These are phyloP conservation scores for Parapristionchus giblindavisi DNA, from an alignment of 2,888 invertebrate genomes.

Conservation along the genomic window DNA sequence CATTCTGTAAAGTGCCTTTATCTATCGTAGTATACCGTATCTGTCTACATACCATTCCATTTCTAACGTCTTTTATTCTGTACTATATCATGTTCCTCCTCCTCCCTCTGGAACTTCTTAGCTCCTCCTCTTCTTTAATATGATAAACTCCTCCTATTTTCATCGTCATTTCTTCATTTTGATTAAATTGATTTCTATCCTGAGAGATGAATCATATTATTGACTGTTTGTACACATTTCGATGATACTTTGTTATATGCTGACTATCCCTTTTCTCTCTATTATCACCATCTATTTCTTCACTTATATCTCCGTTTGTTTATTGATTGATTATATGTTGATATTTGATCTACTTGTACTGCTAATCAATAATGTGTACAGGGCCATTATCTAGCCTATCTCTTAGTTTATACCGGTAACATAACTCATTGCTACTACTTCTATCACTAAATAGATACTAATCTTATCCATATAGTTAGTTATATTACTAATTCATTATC, in stretches of 20 bases:
- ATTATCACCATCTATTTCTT: too few relatives aligned
- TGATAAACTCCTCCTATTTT: too few relatives aligned
- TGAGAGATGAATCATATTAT: not conserved
- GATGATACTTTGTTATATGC: not conserved
- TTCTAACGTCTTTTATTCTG: constrained; percentile 1
- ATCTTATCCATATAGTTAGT: too few relatives aligned
- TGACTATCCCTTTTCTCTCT: too few relatives aligned
- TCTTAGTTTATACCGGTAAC: constrained; percentile 8
- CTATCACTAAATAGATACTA: too few relatives aligned
- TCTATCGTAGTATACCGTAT: constrained; percentile 1
- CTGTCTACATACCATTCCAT: not conserved
- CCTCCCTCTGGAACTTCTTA: too few relatives aligned
- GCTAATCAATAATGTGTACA: not conserved
- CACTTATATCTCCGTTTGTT: not conserved
- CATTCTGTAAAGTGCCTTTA: constrained; percentile 3
- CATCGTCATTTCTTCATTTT: too few relatives aligned
- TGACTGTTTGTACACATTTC: constrained; percentile 28
- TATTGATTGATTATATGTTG: constrained; percentile 7
- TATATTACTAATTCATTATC: too few relatives aligned
- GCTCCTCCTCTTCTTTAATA: not conserved
- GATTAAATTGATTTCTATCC: constrained; percentile 17
- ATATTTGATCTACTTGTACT: not conserved
- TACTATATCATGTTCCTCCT: constrained; percentile 23
- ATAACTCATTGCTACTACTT: too few relatives aligned
- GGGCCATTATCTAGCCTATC: not conserved